phyloP scores from a whole-genome alignment of 2,113 vertebrate genomes.

The Myiozetetes cayanensis region DNA sequence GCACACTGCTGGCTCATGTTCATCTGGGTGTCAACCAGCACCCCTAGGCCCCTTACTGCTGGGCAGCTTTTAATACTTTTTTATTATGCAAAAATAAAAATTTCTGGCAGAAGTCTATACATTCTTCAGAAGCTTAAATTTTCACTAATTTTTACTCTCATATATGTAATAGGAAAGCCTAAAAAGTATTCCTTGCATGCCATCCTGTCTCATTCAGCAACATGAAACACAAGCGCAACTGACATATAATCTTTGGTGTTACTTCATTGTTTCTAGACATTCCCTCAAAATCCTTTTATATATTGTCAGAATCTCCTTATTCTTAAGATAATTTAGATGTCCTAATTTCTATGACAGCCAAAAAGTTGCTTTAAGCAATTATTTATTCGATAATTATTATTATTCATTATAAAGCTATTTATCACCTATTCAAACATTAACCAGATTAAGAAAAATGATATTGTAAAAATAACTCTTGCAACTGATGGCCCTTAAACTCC shows the following conservation, averaged over 20 bases:
- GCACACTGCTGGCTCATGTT: background rate
- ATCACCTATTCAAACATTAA: constrained; percentile 45
- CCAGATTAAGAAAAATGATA: constrained; percentile 29
- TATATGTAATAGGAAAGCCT: background rate
- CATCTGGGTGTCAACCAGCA: background rate
- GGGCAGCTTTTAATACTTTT: background rate
- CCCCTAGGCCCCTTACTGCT: background rate
- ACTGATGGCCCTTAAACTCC: constrained; percentile 4
- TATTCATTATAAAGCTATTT: constrained; percentile 56
- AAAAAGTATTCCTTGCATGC: background rate
- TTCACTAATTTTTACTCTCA: background rate
- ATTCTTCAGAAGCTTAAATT: background rate
- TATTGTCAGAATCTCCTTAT: constrained; percentile 11
- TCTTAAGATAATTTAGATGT: constrained; percentile 22
- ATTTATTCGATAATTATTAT: constrained; percentile 55
- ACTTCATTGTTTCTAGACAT: background rate
- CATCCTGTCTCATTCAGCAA: background rate
- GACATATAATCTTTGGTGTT: background rate
- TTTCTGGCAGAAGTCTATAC: background rate
- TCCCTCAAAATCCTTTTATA: constrained; percentile 7
- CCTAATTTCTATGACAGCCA: constrained; percentile 31
- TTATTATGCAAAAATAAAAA: background rate
- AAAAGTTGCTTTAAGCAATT: constrained; percentile 57
- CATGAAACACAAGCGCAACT: background rate
- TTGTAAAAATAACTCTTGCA: constrained; percentile 1